Evolutionary conservation across 2,888 invertebrate species (phyloP).

Genomic region (Galeopsomyia nigrocyanea): DNA sequence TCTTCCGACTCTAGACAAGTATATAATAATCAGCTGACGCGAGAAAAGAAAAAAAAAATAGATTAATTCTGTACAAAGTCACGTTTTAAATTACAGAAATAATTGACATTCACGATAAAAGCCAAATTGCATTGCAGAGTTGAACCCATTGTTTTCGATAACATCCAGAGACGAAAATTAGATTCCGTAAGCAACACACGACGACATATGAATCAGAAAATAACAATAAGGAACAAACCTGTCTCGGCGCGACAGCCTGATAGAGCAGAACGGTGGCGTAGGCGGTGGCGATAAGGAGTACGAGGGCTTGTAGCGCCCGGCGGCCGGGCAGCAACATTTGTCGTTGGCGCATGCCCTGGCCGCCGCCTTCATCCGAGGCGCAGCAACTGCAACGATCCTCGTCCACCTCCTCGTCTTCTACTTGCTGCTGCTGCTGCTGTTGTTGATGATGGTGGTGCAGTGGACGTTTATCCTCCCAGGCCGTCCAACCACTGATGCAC

Average conservation of each 20-base stretch:
- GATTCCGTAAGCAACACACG: too few species aligned
- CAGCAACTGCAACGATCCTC: slow-evolving; percentile 43
- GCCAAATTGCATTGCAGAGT: too few species aligned
- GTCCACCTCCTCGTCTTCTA: slow-evolving; percentile 48
- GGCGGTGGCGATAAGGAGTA: slow-evolving; percentile 71
- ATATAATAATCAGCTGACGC: too few species aligned
- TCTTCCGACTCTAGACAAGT: too few species aligned
- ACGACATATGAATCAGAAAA: too few species aligned
- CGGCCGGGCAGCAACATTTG: slow-evolving; percentile 63
- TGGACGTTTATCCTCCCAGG: slow-evolving; percentile 9
- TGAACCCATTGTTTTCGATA: too few species aligned
- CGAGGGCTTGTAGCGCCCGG: slow-evolving; percentile 68
- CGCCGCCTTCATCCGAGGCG: slow-evolving; percentile 71
- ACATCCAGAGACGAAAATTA: too few species aligned
- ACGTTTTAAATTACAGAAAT: too few species aligned
- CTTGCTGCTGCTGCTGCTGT: slow-evolving; percentile 55
- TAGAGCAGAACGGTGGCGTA: slow-evolving; percentile 76
- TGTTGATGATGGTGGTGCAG: slow-evolving; percentile 33
- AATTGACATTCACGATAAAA: too few species aligned
- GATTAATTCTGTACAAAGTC: too few species aligned
- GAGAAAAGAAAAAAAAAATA: too few species aligned
- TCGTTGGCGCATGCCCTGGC: slow-evolving; percentile 62
- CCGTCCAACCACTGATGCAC: slow-evolving; percentile 16
- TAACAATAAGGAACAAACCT: slow-evolving; percentile 62
- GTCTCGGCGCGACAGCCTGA: slow-evolving; percentile 73